Evolutionary conservation across 2,888 invertebrate genomes (phyloP), one percentile per base, ranked within the genome.

Genomic region (Temnothorax rugatulus): DNA sequence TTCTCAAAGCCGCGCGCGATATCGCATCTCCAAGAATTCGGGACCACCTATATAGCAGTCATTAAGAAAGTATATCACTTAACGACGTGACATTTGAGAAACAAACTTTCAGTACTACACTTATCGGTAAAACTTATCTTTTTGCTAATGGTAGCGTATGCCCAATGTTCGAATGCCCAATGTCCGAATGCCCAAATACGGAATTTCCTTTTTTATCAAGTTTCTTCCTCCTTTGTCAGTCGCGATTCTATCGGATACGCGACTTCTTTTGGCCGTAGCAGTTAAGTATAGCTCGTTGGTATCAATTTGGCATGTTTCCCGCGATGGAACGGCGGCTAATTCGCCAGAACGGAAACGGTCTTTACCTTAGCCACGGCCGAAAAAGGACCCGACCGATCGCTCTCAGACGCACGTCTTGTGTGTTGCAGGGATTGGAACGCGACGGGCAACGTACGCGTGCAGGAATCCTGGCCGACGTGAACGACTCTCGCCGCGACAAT

Each of bases 401-500:
- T 90, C 90, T 89, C 88, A 90, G 85, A 88, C 85, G 88, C 87
- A 79, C 86, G 79, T 84, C 79, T 77, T 90, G 84, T 93, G 94
- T 93, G 94, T 94, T 94, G 87, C 94, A 95, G 95, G 95, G 95
- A 95, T 89, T 95, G 95, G 95, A 95, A 93, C 93, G 93, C 94
- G 92, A 93, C 94, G 93, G 92, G 94, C 92, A 95, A 93, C 90
- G 94, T 93, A 84, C 94, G 94, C 92, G 94, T 94, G 90, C 95
- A 94, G 93, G 95, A 94, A 91, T 95, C 95, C 91, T 95, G 95
- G 95, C 94, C 95, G 86, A 95, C 95, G 95, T 95, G 95, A 94
- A 94, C 94, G 91, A 91, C 92, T 92, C 92, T 91, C 89, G 90
- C 90, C 89, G 92, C 92, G 92, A 91, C 91, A 90, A 92, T 92